A percentile compares a stretch with the other conserved stretches of the same genome.
These are phyloP conservation scores for Drosophila peninsularis DNA, from an alignment of 2,888 invertebrate genomes.

Conservation along the genomic window DNA sequence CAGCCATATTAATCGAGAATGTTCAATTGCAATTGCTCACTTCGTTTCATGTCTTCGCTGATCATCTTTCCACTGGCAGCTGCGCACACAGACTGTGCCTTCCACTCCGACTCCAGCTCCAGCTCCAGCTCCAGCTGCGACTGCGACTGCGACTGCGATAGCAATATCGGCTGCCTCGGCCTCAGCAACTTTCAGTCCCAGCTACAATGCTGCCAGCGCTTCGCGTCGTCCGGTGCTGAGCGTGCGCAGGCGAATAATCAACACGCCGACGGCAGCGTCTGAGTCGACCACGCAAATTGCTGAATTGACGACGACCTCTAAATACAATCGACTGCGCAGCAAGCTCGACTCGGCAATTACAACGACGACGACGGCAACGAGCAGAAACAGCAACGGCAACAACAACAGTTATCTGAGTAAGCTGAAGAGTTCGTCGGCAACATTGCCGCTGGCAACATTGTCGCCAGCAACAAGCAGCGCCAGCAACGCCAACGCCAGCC, in stretches of 20 bases:
- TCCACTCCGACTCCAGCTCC: conserved; percentile 22
- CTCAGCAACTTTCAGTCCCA: conserved; percentile 30
- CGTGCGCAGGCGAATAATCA: conserved; percentile 82
- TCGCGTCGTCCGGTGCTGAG: conserved; percentile 82
- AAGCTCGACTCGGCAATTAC: conserved; percentile 54
- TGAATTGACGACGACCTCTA: conserved; percentile 74
- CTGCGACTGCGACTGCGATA: neutral
- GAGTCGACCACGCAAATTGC: conserved; percentile 56
- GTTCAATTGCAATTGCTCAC: conserved; percentile 20
- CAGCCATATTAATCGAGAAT: conserved; percentile 7
- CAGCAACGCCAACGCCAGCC: conserved; percentile 32
- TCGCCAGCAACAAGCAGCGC: conserved; percentile 54
- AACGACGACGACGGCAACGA: conserved; percentile 35
- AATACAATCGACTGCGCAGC: conserved; percentile 72
- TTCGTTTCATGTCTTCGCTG: conserved; percentile 36
- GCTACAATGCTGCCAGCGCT: conserved; percentile 37
- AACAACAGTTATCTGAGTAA: conserved; percentile 50
- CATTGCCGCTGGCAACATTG: conserved; percentile 35
- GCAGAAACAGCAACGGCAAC: conserved; percentile 36
- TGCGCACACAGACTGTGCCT: conserved; percentile 58
- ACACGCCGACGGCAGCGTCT: conserved; percentile 55
- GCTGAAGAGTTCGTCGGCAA: conserved; percentile 50
- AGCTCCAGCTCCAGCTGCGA: conserved; percentile 38
- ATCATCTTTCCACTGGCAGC: conserved; percentile 44
- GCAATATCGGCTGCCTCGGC: neutral